A percentile compares a stretch with the other conserved stretches of the same genome.
phyloP scores from a whole-genome alignment of 2,888 invertebrate species.

The Eristalis tenax region DNA sequence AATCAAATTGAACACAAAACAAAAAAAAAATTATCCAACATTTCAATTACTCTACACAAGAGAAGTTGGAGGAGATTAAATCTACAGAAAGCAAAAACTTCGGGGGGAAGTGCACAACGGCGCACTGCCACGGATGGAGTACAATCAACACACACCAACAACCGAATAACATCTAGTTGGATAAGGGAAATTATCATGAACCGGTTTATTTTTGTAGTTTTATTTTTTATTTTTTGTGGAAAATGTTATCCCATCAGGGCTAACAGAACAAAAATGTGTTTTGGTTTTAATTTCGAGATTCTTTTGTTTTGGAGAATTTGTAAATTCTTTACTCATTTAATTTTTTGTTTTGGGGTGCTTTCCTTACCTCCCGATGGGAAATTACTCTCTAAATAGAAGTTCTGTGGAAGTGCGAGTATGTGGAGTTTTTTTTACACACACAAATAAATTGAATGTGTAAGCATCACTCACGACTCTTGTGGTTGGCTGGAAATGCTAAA shows the following conservation, averaged over 20 bases:
- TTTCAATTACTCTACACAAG: slow-evolving; percentile 39
- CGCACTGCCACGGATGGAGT: background rate
- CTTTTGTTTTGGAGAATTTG: slow-evolving; percentile 1
- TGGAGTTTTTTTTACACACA: background rate
- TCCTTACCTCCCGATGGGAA: background rate
- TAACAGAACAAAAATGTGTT: slow-evolving; percentile 19
- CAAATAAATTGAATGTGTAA: background rate
- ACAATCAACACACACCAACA: background rate
- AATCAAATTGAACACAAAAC: background rate
- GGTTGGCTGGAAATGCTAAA: background rate
- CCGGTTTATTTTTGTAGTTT: background rate
- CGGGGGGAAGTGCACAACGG: background rate
- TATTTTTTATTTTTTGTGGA: background rate
- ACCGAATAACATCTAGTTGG: background rate
- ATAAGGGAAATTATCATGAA: background rate
- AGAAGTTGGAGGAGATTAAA: slow-evolving; percentile 24
- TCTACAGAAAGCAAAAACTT: background rate
- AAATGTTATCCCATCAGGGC: background rate
- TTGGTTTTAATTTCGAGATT: slow-evolving; percentile 44
- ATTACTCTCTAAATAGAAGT: slow-evolving; percentile 1
- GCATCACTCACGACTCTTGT: background rate
- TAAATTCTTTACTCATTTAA: background rate
- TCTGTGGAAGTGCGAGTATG: background rate
- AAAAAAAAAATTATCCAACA: slow-evolving; percentile 28
- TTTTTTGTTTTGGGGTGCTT: no score